Evolutionary conservation across 2,797 vertebrate genomes (phyloP), one percentile per base, ranked within the genome.

Genomic region (Paramormyrops hopkinsi): DNA sequence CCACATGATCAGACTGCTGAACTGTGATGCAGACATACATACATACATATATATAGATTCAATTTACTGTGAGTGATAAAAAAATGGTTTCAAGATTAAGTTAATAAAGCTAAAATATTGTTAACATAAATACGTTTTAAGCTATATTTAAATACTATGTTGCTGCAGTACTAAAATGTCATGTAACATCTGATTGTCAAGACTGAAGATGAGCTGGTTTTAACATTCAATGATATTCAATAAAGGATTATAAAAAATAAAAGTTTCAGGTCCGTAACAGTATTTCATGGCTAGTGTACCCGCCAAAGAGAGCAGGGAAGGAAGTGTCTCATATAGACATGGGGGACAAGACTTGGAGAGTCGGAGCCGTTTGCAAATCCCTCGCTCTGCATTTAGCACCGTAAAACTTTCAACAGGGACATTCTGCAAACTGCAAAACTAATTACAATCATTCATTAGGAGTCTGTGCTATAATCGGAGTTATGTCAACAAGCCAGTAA

Each of bases 381-480:
- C 79, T 14, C n/a, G 3, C 4, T 65, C 73, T 41, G 50, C 9
- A 84, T 53, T 83, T 12, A 48, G 54, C 69, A 22, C 65, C 41
- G 65, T 62, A 89, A 82, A 82, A 89, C 85, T 41, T 89, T 90
- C 73, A 88, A 29, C 69, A 25, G 46, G 29, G 14, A 48, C 86
- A 65, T 50, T 50, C 59, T 46, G 59, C 11, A 5, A 73, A 65
- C 19, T 17, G 7, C 25, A 44, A 62, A 88, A 37, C 85, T 90
- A 90, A 90, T 90, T 85, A 86, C 59, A 29, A 9, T 83, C 79
- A 65, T 90, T 88, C 56, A 90, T 90, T 88, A 73, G 65, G 50
- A 54, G 59, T 4, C 54, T 62, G 17, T 44, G 4, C 56, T 37
- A 76, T 59, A 48, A 73, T 37, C n/a, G 25, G 22, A 86, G 62